A percentile compares a stretch with the other conserved stretches of the same genome.
These are phyloP conservation scores for Drosophila stalkeri DNA, from an alignment of 2,888 invertebrate genomes.

Conservation along the genomic window DNA sequence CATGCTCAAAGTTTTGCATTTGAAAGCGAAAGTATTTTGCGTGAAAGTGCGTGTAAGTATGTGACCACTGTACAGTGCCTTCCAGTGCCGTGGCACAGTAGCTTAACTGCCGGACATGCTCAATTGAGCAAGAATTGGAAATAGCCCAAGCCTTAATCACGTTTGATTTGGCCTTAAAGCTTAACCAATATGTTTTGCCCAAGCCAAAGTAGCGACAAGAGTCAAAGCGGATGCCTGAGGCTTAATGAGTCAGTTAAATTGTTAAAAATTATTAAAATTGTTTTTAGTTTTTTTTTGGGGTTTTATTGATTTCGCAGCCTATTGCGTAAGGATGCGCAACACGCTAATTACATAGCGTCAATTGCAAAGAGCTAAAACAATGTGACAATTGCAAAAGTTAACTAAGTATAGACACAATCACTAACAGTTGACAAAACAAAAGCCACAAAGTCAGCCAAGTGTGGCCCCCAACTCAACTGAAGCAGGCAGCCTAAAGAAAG, in stretches of 20 bases:
- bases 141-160: conserved; percentile 20
- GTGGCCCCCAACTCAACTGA: conserved; percentile 54
- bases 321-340: conserved; percentile 59
- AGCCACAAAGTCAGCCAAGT: conserved; percentile 27
- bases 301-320: conserved; percentile 40
- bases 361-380: conserved; percentile 53
- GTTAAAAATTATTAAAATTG: conserved; percentile 13
- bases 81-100: background rate
- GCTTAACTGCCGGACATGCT: conserved; percentile 24
- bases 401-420: conserved; percentile 42
- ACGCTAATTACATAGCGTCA: conserved; percentile 54
- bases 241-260: conserved; percentile 52
- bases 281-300: background rate
- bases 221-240: conserved; percentile 57
- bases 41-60: conserved; percentile 51
- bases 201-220: conserved; percentile 30
- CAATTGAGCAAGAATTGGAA: conserved; percentile 42
- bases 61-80: conserved; percentile 16
- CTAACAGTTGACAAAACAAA: conserved; percentile 69
- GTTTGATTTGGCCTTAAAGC: conserved; percentile 21
- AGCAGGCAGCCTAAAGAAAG: conserved; percentile 23
- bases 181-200: background rate
- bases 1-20: conserved; percentile 33
- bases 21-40: conserved; percentile 74
- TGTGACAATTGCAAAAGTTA: conserved; percentile 75